These are phyloP conservation scores for Theocolax elegans DNA, from an alignment of 1,140 invertebrate genomes.

Conservation along the genomic window DNA sequence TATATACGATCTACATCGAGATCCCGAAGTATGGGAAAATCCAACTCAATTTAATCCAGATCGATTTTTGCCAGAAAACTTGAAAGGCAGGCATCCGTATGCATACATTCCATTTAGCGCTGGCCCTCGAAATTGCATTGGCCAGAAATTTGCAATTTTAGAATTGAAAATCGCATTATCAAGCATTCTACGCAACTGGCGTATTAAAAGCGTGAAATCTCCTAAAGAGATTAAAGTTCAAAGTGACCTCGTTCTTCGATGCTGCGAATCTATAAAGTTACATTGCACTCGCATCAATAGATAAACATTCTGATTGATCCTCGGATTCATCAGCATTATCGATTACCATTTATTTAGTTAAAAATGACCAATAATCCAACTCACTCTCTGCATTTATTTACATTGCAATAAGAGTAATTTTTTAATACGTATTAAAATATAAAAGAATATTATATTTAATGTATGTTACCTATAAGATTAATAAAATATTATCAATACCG, in stretches of 20 bases:
- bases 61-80: slow-evolving; percentile 70
- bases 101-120: slow-evolving; percentile 69
- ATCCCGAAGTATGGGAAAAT: slow-evolving; percentile 70
- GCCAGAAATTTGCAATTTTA: slow-evolving; percentile 69
- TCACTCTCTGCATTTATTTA: no score
- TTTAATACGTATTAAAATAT: no score
- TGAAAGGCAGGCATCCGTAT: slow-evolving; percentile 65
- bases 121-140: slow-evolving; percentile 51
- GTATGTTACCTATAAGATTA: no score
- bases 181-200: slow-evolving; percentile 70
- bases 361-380: no score
- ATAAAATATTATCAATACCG: no score
- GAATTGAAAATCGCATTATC: slow-evolving; percentile 70
- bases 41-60: slow-evolving; percentile 75
- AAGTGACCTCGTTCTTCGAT: slow-evolving; percentile 50
- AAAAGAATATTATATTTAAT: no score
- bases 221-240: slow-evolving; percentile 49
- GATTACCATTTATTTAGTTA: no score
- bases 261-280: slow-evolving; percentile 28
- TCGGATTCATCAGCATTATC: no score
- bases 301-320: no score
- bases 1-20: slow-evolving; percentile 70
- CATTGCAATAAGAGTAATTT: no score
- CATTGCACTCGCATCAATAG: neutral
- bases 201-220: slow-evolving; percentile 61